Percentiles rank a stretch among this genome's conserved stretches.
Evolutionary conservation across 2,888 invertebrate genomes (phyloP).

Genomic region (Sepioteuthis lessoniana): DNA sequence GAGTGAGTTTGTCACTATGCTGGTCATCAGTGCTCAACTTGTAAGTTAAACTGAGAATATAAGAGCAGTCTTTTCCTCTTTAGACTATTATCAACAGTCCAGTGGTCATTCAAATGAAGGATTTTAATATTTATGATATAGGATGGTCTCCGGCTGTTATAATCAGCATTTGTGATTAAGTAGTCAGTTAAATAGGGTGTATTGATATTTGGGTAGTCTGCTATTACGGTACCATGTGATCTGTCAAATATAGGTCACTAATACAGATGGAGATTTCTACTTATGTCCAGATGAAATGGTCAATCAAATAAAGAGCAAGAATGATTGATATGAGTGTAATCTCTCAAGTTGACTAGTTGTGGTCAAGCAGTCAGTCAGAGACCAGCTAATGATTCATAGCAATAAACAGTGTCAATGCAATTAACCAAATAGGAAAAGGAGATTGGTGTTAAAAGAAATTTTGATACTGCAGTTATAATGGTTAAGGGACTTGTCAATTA

Average conservation of each 20-base stretch:
- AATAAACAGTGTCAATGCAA: neutral
- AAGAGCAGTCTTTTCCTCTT: neutral
- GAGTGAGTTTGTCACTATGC: neutral
- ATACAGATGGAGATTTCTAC: neutral
- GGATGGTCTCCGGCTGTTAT: neutral
- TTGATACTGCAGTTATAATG: too few species aligned
- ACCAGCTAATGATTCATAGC: neutral
- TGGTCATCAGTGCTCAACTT: neutral
- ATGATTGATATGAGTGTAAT: neutral
- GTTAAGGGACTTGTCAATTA: too few species aligned
- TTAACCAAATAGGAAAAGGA: too few species aligned
- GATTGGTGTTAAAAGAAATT: too few species aligned
- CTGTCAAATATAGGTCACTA: neutral
- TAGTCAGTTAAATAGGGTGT: neutral
- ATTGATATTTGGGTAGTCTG: neutral
- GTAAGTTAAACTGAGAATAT: neutral
- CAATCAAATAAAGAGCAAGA: neutral
- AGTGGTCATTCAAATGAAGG: neutral
- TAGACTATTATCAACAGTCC: neutral
- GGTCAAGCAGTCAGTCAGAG: neutral
- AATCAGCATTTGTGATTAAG: neutral
- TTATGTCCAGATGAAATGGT: neutral
- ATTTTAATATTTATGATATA: neutral
- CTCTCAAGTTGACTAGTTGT: neutral
- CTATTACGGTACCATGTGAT: neutral